Base-by-base conservation (phyloP, 1,140 invertebrate genomes). In the Megalopta genalis region DNA sequence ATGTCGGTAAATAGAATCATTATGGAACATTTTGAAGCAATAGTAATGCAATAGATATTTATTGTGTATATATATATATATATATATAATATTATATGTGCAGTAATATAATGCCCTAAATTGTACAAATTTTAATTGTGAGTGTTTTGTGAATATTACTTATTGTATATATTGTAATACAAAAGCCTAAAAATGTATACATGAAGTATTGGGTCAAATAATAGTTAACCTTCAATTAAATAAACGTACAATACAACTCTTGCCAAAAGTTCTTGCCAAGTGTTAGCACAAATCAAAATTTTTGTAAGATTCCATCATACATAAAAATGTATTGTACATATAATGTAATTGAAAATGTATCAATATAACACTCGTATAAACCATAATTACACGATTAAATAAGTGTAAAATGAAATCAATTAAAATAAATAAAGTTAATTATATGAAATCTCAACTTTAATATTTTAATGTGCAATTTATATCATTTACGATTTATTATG, bases 321-420 rank as follows among this genome's bases (percentile, higher is more conserved):
- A 49, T 25, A 42, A 66, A 57, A n/a, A 66, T n/a, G n/a, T 9
- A 25, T 9, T 57, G 39, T 39, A 39, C 39, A 74, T 32, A 14
- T 52, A 18, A 52, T 52, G 16, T 52, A 6, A 52, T 21, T 52
- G 32, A 52, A 21, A 52, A 18, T 52, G 16, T 52, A 52, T 7
- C 49, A 18, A 52, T 52, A 52, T 18, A 18, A 14, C 49, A 21
- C 49, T 14, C 49, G 16, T 52, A 52, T 52, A 52, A 21, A 59
- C 54, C 6, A 59, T 65, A 10, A 57, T 23, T 32, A n/a, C 60
- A 21, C 42, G 8, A n/a, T 65, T 42, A 6, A 18, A 62, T 1
- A 57, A 62, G 32, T 77, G 25, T 70, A 70, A 62, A 69, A 62
- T 27, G 42, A 69, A 60, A 69, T 60, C 67, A 67, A n/a, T 68